phyloP scores from a whole-genome alignment of 2,113 vertebrate genomes.

The Halichoerus grypus region DNA sequence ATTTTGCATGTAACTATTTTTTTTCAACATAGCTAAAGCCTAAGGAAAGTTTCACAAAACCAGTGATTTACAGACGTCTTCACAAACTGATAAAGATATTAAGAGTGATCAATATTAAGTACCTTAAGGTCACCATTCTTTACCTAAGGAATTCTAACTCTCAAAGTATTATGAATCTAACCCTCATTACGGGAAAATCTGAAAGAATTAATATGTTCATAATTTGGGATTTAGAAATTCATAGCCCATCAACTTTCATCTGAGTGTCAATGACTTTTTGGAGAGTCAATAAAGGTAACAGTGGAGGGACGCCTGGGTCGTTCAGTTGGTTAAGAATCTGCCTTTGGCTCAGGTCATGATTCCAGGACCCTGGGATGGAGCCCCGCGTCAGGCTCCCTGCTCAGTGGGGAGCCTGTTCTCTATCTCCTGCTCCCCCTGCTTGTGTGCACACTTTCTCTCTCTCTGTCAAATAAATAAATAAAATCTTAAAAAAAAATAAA shows the following conservation, averaged over 20 bases:
- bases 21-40: not conserved
- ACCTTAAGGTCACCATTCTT: not conserved
- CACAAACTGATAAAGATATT: not conserved
- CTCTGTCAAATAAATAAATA: no score
- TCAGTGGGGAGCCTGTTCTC: no score
- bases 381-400: no score
- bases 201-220: not conserved
- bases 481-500: not conserved
- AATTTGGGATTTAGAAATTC: not conserved
- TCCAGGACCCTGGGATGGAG: no score
- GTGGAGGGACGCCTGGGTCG: no score
- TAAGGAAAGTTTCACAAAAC: not conserved
- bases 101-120: not conserved
- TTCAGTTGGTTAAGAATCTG: no score
- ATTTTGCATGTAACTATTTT: not conserved
- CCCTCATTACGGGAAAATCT: not conserved
- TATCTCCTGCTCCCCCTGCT: no score
- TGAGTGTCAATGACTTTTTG: not conserved
- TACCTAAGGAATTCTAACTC: not conserved
- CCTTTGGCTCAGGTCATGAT: no score
- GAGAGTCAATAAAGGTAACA: not conserved
- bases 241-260: not conserved
- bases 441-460: no score
- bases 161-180: not conserved
- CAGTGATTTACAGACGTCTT: slow-evolving; percentile 5